Base-by-base conservation (phyloP, 2,888 invertebrate genomes). In the Megaustenia siamemsis region DNA sequence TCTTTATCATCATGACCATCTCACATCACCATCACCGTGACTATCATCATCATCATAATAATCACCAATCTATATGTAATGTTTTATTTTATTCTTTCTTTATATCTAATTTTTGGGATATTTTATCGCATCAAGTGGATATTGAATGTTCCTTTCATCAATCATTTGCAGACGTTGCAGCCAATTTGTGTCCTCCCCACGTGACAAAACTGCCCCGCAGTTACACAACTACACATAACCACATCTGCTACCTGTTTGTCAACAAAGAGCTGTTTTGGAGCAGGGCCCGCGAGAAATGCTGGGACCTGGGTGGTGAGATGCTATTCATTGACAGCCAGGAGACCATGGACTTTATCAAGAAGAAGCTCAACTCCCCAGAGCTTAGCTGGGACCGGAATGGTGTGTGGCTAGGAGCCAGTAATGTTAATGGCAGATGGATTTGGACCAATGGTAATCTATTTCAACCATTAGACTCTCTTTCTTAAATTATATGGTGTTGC, bases 391-490 rank as follows among this genome's bases (percentile, higher is more conserved):
- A 68, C 75, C 89, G 86, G 40, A 88, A 90, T 79, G 92, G 92
- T 24, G 91, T 91, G 24, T 92, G 92, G 92, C 88, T 89, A 63
- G 92, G 92, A n/a, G 90, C 91, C 12, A 89, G 89, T 85, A 89
- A 89, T 66, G 79, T 86, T 21, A 60, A 86, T 32, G 81, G 88
- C 10, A 83, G 82, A 28, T 92, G 92, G 92, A 86, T 87, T 43
- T 92, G 92, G 92, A 90, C 91, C 32, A 90, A 90, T 86, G 91
- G 92, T 92, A 87, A 63, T 63, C 5, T 75, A 3, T 69, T 21
- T 40, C 1, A 63, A 63, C n/a, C n/a, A n/a, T n/a, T n/a, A n/a
- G n/a, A n/a, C n/a, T n/a, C n/a, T n/a, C n/a, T n/a, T n/a, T n/a
- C n/a, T n/a, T n/a, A n/a, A n/a, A n/a, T n/a, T n/a, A n/a, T n/a